A percentile compares a stretch with the other conserved stretches of the same genome.
These are phyloP conservation scores for Spisula solida DNA, from an alignment of 2,888 invertebrate genomes.

Conservation along the genomic window DNA sequence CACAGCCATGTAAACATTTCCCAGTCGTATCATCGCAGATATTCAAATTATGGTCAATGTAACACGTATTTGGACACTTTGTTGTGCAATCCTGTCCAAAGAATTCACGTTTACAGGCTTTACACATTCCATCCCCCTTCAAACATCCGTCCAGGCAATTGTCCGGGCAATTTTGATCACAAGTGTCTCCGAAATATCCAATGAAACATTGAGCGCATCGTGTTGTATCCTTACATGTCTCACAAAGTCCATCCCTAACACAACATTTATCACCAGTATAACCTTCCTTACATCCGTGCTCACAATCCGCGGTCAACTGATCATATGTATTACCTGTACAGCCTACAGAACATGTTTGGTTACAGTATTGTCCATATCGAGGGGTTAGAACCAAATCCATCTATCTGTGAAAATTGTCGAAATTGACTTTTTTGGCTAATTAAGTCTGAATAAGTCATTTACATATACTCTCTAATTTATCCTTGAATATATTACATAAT, in stretches of 20 bases:
- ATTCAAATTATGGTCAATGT: background rate
- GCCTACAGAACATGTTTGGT: background rate
- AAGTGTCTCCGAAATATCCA: background rate
- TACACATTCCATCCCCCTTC: background rate
- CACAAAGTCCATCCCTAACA: background rate
- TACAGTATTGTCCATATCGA: background rate
- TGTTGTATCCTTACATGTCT: background rate
- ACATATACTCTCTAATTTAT: too few relatives aligned
- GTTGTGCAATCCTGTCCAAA: background rate
- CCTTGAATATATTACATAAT: too few relatives aligned
- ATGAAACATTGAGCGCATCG: background rate
- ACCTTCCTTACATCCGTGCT: background rate
- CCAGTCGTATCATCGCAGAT: background rate
- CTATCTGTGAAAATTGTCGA: too few relatives aligned
- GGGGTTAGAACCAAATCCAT: too few relatives aligned
- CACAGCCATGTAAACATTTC: background rate
- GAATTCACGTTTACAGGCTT: background rate
- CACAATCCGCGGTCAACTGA: background rate
- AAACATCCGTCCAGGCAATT: background rate
- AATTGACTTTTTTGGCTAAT: too few relatives aligned
- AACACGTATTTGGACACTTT: background rate
- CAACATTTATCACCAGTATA: too few relatives aligned
- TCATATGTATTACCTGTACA: background rate
- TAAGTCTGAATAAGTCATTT: too few relatives aligned
- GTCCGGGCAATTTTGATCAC: background rate